These are phyloP conservation scores for Zeuzera pyrina DNA, from an alignment of 2,888 invertebrate species.

Conservation along the genomic window DNA sequence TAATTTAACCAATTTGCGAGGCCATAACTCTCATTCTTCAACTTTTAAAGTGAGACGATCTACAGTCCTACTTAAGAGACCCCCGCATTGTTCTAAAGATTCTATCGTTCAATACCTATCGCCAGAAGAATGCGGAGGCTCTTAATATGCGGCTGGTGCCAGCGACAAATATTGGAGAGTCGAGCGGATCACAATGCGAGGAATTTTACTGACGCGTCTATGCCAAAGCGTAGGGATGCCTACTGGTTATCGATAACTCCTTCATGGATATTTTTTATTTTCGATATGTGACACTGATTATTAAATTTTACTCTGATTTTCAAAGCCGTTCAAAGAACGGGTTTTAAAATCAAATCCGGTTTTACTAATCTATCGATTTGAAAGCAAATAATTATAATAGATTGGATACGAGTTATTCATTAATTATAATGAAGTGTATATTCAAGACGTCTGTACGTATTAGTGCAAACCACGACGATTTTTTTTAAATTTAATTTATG, in stretches of 20 bases:
- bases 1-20: neutral
- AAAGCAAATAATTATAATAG: no score
- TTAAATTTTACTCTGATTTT: no score
- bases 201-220: conserved; percentile 39
- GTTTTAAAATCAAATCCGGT: no score
- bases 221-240: conserved; percentile 10
- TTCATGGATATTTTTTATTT: no score
- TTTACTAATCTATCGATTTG: no score
- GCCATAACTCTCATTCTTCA: neutral
- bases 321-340: no score
- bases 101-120: conserved; percentile 21
- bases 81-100: conserved; percentile 29
- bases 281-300: conserved; percentile 29
- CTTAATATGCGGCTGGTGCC: conserved; percentile 33
- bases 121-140: conserved; percentile 28
- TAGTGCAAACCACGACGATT: no score
- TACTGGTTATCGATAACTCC: no score
- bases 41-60: neutral
- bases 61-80: conserved; percentile 17
- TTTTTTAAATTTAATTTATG: no score
- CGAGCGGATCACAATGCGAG: conserved; percentile 32
- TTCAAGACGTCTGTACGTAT: no score
- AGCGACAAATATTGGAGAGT: conserved; percentile 40
- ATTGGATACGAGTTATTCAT: no score
- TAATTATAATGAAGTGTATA: no score